These are phyloP conservation scores for Lepisosteus oculatus DNA, from an alignment of 2,113 vertebrate genomes.

Conservation along the genomic window DNA sequence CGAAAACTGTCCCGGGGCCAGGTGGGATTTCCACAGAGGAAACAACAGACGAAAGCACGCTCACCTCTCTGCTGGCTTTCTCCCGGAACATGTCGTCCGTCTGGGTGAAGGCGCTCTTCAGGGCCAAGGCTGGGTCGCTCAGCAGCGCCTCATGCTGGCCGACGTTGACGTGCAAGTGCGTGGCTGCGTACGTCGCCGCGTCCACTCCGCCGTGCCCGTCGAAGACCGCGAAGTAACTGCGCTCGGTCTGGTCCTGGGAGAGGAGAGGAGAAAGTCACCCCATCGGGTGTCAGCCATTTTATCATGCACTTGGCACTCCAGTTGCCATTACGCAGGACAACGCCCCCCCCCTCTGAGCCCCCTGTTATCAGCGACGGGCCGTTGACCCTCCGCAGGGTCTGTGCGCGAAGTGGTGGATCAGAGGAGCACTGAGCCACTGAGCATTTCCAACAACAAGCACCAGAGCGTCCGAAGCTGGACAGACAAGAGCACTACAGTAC, in stretches of 20 bases:
- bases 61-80: constrained; percentile 87
- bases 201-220: constrained; percentile 92
- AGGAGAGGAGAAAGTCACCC: not conserved
- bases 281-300: no score
- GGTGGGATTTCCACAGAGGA: constrained; percentile 9
- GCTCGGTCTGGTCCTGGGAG: constrained; percentile 67
- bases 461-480: no score
- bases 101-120: constrained; percentile 72
- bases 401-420: no score
- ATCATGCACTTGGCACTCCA: no score
- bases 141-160: constrained; percentile 66
- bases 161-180: constrained; percentile 77
- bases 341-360: no score
- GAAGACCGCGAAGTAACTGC: constrained; percentile 86
- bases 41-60: constrained; percentile 14
- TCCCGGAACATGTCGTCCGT: constrained; percentile 84
- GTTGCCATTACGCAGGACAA: no score
- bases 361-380: no score
- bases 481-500: no score
- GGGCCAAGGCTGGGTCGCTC: constrained; percentile 64
- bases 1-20: no score
- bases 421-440: no score
- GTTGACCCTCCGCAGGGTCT: no score
- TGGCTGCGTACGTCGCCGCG: constrained; percentile 78
- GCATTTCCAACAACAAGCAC: no score